These are phyloP conservation scores for Lacerta viridis DNA, from an alignment of 2,797 vertebrate species.

Conservation along the genomic window DNA sequence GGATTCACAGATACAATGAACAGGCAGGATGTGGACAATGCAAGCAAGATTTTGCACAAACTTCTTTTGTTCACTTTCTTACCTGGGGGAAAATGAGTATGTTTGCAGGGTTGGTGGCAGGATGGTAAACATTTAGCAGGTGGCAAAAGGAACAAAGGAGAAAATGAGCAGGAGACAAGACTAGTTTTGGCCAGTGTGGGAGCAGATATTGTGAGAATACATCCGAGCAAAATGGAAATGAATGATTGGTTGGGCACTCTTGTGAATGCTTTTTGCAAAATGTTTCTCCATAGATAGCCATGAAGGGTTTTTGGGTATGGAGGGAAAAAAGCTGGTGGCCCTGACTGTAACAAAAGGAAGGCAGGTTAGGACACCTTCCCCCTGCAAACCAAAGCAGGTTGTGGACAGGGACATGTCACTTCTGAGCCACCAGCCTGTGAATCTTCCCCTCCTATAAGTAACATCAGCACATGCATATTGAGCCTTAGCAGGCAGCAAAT, in stretches of 20 bases:
- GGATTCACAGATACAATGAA: background rate
- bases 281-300: background rate
- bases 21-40: background rate
- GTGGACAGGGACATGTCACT: background rate
- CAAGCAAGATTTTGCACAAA: background rate
- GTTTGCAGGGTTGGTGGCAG: background rate
- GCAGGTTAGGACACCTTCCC: background rate
- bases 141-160: background rate
- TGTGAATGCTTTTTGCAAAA: background rate
- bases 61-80: background rate
- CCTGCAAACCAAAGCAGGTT: too few relatives aligned
- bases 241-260: too few relatives aligned
- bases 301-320: too few relatives aligned
- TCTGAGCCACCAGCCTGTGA: background rate
- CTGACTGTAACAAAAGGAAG: background rate
- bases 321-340: background rate
- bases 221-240: background rate
- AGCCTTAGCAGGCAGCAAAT: background rate
- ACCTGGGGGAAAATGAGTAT: background rate
- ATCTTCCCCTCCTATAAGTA: too few relatives aligned
- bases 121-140: constrained; percentile 1
- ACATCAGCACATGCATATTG: background rate
- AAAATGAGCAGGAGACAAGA: background rate
- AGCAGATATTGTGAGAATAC: background rate
- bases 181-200: background rate